Percentiles rank a stretch among this genome's conserved stretches.
These are phyloP conservation scores for Emmelina monodactyla DNA, from an alignment of 2,888 invertebrate genomes.

Conservation along the genomic window DNA sequence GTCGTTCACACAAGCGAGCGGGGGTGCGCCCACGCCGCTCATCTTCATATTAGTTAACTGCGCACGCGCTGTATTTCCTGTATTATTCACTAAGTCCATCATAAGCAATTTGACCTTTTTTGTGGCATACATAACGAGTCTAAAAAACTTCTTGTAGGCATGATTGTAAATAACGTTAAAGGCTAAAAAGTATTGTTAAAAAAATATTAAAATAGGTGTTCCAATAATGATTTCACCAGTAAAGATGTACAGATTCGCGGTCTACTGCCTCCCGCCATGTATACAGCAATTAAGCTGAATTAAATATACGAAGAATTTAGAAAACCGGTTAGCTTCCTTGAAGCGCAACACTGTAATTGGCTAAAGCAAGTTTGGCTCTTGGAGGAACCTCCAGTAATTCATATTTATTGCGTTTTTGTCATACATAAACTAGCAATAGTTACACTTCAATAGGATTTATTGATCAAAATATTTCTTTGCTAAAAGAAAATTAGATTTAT, in stretches of 20 bases:
- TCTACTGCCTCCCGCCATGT: constrained; percentile 49
- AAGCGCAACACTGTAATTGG: constrained; percentile 63
- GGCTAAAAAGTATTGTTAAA: too few species aligned
- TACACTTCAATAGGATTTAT: constrained; percentile 27
- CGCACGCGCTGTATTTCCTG: constrained; percentile 56
- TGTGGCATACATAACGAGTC: too few species aligned
- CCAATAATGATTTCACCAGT: constrained; percentile 47
- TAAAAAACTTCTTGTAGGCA: constrained; percentile 10
- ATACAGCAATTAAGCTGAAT: constrained; percentile 62
- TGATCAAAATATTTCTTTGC: too few species aligned
- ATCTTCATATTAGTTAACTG: constrained; percentile 52
- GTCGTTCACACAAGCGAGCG: too few species aligned
- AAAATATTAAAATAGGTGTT: too few species aligned
- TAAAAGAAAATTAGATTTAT: too few species aligned
- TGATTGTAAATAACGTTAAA: constrained; percentile 16
- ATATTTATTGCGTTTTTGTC: constrained; percentile 31
- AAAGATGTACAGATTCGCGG: constrained; percentile 56
- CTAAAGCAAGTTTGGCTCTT: constrained; percentile 50
- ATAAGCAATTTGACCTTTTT: too few species aligned
- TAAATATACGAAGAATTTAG: constrained; percentile 66
- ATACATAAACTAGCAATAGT: constrained; percentile 20
- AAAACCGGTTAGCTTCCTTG: constrained; percentile 62
- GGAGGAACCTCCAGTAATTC: constrained; percentile 51
- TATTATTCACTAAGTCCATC: too few species aligned
- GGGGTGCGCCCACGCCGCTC: constrained; percentile 57